Conservation (phyloP, 2,113 vertebrate species). For the Romanogobio albipinnatus region DNA sequence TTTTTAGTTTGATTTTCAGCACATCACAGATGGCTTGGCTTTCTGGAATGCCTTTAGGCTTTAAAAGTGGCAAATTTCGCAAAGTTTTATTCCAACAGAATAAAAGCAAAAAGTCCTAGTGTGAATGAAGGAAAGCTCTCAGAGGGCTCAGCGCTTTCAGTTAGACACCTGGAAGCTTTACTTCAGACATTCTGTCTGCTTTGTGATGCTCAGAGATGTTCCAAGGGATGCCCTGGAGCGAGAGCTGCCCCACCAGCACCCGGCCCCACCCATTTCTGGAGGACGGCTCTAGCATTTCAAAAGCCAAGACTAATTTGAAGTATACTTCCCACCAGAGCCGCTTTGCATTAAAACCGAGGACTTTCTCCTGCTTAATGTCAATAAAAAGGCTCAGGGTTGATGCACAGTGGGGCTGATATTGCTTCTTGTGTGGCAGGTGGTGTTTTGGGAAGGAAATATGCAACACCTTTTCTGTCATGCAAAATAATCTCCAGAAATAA, state of each 20-base stretch:
- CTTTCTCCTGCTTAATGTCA: slow-evolving; percentile 59
- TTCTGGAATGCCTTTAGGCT: slow-evolving; percentile 26
- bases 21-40: neutral
- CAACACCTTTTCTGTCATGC: neutral
- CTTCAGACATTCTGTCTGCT: slow-evolving; percentile 58
- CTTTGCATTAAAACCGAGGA: slow-evolving; percentile 60
- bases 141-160: slow-evolving; percentile 15
- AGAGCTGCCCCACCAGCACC: slow-evolving; percentile 58
- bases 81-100: slow-evolving; percentile 23
- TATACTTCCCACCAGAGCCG: slow-evolving; percentile 63
- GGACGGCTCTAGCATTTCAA: slow-evolving; percentile 64
- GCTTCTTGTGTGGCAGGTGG: slow-evolving; percentile 10
- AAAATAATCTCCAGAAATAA: neutral
- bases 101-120: slow-evolving; percentile 8
- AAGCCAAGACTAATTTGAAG: slow-evolving; percentile 63
- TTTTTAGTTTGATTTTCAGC: slow-evolving; percentile 9
- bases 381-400: slow-evolving; percentile 54
- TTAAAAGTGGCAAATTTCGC: slow-evolving; percentile 9
- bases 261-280: slow-evolving; percentile 63
- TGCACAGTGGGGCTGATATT: slow-evolving; percentile 45
- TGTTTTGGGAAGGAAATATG: neutral
- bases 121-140: slow-evolving; percentile 34
- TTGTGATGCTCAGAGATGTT: slow-evolving; percentile 64
- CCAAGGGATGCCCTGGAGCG: slow-evolving; percentile 68
- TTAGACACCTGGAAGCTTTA: slow-evolving; percentile 70